Evolutionary conservation across 2,113 vertebrate genomes (phyloP).

Genomic region (Proteles cristata): DNA sequence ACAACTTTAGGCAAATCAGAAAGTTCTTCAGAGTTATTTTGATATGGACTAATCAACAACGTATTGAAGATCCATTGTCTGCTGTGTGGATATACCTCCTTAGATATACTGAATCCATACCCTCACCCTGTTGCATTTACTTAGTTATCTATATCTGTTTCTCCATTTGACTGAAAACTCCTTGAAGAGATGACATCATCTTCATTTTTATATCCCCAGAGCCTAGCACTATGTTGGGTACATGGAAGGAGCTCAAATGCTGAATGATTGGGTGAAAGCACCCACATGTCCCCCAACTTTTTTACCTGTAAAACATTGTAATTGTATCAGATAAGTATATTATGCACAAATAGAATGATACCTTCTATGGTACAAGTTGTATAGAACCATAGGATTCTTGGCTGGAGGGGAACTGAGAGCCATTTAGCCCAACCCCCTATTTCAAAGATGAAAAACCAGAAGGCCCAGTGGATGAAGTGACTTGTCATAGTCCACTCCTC

Average conservation of each 20-base stretch:
- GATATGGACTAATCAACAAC: neutral
- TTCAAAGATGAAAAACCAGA: slow-evolving; percentile 52
- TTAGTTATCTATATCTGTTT: neutral
- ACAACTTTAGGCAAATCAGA: slow-evolving; percentile 34
- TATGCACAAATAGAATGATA: neutral
- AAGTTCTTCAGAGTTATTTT: slow-evolving; percentile 17
- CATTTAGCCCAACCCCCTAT: slow-evolving; percentile 18
- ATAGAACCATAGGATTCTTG: neutral
- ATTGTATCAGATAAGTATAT: neutral
- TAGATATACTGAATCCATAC: neutral
- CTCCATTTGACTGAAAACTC: neutral
- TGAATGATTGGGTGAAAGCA: neutral
- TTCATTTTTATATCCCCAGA: neutral
- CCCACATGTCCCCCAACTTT: neutral
- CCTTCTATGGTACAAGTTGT: neutral
- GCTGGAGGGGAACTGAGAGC: neutral
- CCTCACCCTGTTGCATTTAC: neutral
- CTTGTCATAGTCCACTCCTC: neutral
- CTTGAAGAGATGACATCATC: neutral
- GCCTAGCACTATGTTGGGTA: neutral
- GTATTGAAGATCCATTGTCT: neutral
- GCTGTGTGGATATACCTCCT: neutral
- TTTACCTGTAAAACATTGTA: neutral
- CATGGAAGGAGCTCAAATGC: neutral
- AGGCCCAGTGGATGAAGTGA: neutral